phyloP scores from a whole-genome alignment of 2,888 invertebrate genomes.

The Tipula unca region DNA sequence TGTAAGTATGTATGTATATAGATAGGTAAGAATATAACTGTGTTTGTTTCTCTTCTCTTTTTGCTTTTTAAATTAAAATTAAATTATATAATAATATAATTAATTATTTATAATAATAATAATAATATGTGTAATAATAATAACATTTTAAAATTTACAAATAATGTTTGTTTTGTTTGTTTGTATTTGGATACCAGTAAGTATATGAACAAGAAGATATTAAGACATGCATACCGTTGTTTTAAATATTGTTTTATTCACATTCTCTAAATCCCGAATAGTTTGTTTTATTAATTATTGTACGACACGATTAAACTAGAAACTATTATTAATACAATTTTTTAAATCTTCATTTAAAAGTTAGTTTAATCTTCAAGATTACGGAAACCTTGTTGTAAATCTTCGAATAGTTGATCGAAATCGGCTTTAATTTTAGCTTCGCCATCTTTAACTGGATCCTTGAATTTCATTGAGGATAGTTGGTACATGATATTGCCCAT shows the following conservation, averaged over 20 bases:
- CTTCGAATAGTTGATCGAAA: slow-evolving; percentile 93
- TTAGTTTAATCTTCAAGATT: slow-evolving; percentile 87
- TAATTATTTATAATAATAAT: neutral
- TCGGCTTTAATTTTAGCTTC: slow-evolving; percentile 95
- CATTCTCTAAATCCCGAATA: neutral
- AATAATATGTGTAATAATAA: neutral
- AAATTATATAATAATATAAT: neutral
- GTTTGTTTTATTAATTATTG: neutral
- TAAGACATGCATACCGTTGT: neutral
- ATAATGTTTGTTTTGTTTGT: neutral
- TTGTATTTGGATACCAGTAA: neutral
- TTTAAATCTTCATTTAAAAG: neutral
- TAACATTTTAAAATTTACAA: slow-evolving; percentile 8
- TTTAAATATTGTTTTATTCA: neutral
- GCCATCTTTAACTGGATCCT: slow-evolving; percentile 97
- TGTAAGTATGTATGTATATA: neutral
- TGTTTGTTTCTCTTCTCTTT: neutral
- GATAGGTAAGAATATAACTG: neutral
- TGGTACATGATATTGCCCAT: slow-evolving; percentile 96
- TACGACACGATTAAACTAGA: neutral
- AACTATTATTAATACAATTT: neutral
- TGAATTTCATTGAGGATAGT: slow-evolving; percentile 98
- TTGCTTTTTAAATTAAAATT: neutral
- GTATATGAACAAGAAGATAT: neutral
- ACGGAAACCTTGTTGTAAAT: slow-evolving; percentile 95